phyloP scores from a whole-genome alignment of 1,140 invertebrate genomes.

The Chrysopa pallens region DNA sequence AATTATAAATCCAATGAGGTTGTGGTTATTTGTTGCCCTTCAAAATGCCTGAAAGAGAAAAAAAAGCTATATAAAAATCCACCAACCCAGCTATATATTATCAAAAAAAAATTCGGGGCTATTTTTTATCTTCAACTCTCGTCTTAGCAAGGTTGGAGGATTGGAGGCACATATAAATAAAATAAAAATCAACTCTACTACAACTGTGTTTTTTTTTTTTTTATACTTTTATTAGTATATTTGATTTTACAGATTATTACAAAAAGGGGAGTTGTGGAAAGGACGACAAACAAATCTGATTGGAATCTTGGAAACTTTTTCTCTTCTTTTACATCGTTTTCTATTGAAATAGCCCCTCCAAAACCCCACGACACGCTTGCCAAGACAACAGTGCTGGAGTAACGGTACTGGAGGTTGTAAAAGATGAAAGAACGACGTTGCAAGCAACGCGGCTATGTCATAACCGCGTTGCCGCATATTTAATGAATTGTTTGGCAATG shows the following conservation, averaged over 20 bases:
- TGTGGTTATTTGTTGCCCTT: no score
- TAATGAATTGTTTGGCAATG: background rate
- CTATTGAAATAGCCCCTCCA: conserved; percentile 61
- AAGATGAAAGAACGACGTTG: background rate
- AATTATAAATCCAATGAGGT: no score
- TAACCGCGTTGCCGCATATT: background rate
- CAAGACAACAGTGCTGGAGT: conserved; percentile 29
- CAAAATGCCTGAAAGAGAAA: no score
- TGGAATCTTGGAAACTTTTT: conserved; percentile 6
- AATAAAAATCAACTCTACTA: conserved; percentile 9
- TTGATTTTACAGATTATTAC: conserved; percentile 4
- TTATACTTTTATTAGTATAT: conserved; percentile 5
- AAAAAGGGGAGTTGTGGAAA: conserved; percentile 10
- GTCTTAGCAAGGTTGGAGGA: conserved; percentile 1
- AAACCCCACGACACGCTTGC: conserved; percentile 52
- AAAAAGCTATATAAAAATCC: no score
- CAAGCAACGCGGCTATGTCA: background rate
- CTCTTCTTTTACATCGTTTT: conserved; percentile 47
- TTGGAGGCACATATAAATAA: conserved; percentile 5
- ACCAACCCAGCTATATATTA: no score
- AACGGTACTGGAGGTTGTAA: conserved; percentile 2
- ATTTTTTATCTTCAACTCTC: background rate
- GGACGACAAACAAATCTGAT: background rate
- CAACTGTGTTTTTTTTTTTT: conserved; percentile 7
- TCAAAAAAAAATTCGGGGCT: no score